Conservation (phyloP, 2,888 invertebrate species). For the Ctenicera cuprea region DNA sequence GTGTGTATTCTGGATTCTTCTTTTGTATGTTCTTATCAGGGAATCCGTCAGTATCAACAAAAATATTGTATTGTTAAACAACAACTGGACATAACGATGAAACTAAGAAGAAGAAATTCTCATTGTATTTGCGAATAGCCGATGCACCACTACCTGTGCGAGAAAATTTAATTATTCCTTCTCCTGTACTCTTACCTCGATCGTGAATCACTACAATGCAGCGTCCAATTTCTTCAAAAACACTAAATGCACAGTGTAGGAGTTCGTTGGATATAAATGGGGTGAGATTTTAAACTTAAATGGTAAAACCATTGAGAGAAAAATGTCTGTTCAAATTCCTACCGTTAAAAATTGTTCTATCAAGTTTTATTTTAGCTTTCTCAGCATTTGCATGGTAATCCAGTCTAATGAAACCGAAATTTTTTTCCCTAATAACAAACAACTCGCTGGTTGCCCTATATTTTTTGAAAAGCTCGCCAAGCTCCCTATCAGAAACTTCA, state of each 20-base stretch:
- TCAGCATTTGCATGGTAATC: conserved; percentile 95
- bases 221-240: conserved; percentile 91
- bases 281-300: conserved; percentile 94
- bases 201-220: conserved; percentile 96
- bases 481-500: conserved; percentile 92
- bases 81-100: conserved; percentile 93
- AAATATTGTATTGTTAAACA: conserved; percentile 92
- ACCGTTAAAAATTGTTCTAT: conserved; percentile 89
- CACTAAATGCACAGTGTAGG: conserved; percentile 89
- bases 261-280: conserved; percentile 96
- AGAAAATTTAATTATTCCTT: conserved; percentile 96
- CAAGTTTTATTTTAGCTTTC: conserved; percentile 94
- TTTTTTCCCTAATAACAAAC: conserved; percentile 95
- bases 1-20: conserved; percentile 85
- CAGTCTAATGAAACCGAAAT: conserved; percentile 96
- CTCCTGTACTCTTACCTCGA: conserved; percentile 95
- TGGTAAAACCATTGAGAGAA: conserved; percentile 94
- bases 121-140: conserved; percentile 91
- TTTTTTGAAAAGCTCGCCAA: conserved; percentile 88
- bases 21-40: conserved; percentile 77
- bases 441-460: conserved; percentile 95
- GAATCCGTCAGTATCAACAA: conserved; percentile 94
- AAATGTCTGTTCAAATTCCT: conserved; percentile 93
- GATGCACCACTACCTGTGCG: conserved; percentile 92
- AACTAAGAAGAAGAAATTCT: conserved; percentile 95